Conservation (phyloP, 1,140 invertebrate species). For the Sarcophaga peregrina region DNA sequence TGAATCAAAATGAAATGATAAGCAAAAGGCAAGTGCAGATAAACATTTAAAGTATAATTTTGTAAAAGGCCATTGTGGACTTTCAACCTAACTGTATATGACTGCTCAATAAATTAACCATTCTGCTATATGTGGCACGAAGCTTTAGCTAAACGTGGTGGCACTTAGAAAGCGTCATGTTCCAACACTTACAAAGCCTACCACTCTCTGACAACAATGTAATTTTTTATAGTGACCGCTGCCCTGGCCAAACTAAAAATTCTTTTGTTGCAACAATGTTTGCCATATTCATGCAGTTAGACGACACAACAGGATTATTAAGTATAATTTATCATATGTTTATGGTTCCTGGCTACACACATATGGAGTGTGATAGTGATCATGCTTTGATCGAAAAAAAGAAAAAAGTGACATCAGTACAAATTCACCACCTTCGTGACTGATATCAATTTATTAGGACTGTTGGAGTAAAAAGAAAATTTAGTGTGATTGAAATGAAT, state of each 20-base stretch:
- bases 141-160: constrained; percentile 54
- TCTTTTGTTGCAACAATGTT: constrained; percentile 52
- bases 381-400: constrained; percentile 56
- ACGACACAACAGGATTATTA: constrained; percentile 44
- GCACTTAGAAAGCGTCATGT: constrained; percentile 50
- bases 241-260: constrained; percentile 63
- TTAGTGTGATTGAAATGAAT: neutral
- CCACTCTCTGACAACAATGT: constrained; percentile 43
- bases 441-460: constrained; percentile 44
- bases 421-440: constrained; percentile 48
- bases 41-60: constrained; percentile 50
- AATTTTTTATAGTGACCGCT: constrained; percentile 60
- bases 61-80: constrained; percentile 64
- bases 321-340: constrained; percentile 59
- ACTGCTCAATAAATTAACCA: constrained; percentile 48
- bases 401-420: constrained; percentile 50
- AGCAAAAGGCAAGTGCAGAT: constrained; percentile 42
- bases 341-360: constrained; percentile 58
- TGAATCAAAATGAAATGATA: constrained; percentile 39
- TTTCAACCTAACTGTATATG: constrained; percentile 64
- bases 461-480: constrained; percentile 24
- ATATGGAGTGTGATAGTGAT: constrained; percentile 58
- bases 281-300: constrained; percentile 20
- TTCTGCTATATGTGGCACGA: constrained; percentile 64
- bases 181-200: constrained; percentile 46